Conservation (phyloP, 2,888 invertebrate genomes). For the Synanthedon vespiformis region DNA sequence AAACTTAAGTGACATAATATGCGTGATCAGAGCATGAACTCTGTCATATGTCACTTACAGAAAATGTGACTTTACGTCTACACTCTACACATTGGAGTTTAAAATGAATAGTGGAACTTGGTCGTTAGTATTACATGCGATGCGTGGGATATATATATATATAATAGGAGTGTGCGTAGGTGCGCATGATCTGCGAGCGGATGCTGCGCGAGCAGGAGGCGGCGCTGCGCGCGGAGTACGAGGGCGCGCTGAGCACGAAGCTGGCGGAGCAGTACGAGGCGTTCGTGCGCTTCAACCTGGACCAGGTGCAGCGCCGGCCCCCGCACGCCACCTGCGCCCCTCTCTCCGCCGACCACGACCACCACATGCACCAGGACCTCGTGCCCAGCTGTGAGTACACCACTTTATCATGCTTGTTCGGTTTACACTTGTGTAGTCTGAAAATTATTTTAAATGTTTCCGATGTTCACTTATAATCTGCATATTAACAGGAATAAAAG, state of each 20-base stretch:
- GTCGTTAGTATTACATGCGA: too few relatives aligned
- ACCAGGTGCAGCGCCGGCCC: slow-evolving; percentile 77
- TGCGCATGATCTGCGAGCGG: slow-evolving; percentile 96
- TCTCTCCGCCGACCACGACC: slow-evolving; percentile 57
- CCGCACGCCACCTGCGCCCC: slow-evolving; percentile 56
- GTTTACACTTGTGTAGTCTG: too few relatives aligned
- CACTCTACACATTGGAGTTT: too few relatives aligned
- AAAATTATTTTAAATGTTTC: too few relatives aligned
- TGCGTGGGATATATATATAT: too few relatives aligned
- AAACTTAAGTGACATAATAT: too few relatives aligned
- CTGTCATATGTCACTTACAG: too few relatives aligned
- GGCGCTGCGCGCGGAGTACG: slow-evolving; percentile 94
- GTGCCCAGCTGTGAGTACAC: slow-evolving; percentile 61
- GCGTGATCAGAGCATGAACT: too few relatives aligned
- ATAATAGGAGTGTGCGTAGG: slow-evolving; percentile 60
- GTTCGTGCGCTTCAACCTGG: slow-evolving; percentile 97
- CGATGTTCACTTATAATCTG: too few relatives aligned
- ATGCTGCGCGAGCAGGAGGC: slow-evolving; percentile 96
- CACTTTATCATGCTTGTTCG: background rate
- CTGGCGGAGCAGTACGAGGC: slow-evolving; percentile 98
- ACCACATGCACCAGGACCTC: slow-evolving; percentile 62
- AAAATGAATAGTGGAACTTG: too few relatives aligned
- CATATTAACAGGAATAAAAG: too few relatives aligned
- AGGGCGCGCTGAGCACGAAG: slow-evolving; percentile 91
- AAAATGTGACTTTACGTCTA: too few relatives aligned